Evolutionary conservation across 2,797 vertebrate species (phyloP).

Genomic region (Limosa lapponica): DNA sequence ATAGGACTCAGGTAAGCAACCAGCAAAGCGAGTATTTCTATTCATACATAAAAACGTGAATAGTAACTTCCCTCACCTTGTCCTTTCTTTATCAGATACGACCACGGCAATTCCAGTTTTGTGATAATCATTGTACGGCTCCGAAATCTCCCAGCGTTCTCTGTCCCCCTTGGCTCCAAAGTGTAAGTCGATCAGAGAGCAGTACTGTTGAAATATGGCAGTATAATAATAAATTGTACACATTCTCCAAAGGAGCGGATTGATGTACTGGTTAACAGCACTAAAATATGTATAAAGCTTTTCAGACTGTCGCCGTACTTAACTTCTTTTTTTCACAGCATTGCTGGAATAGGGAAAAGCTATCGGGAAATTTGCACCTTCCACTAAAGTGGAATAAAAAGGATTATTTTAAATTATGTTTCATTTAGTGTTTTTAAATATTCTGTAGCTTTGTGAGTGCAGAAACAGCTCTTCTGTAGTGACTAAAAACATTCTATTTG

Average conservation of each 20-base stretch:
- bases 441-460: neutral
- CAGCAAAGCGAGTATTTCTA: neutral
- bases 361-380: neutral
- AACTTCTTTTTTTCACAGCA: neutral
- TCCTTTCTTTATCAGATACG: conserved; percentile 77
- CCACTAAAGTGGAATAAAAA: neutral
- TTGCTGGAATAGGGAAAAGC: neutral
- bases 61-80: neutral
- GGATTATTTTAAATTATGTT: neutral
- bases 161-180: conserved; percentile 75
- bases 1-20: conserved; percentile 78
- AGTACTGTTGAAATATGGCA: neutral
- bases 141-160: conserved; percentile 76
- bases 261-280: neutral
- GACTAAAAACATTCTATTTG: neutral
- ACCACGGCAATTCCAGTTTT: conserved; percentile 78
- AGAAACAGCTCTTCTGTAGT: neutral
- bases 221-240: neutral
- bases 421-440: neutral
- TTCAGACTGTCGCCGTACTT: neutral
- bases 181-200: conserved; percentile 79
- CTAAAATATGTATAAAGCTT: neutral
- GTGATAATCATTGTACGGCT: conserved; percentile 77
- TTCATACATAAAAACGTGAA: neutral
- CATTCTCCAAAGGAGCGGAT: neutral